Conservation (phyloP, 2,797 vertebrate species). For the Paramormyrops hopkinsi region DNA sequence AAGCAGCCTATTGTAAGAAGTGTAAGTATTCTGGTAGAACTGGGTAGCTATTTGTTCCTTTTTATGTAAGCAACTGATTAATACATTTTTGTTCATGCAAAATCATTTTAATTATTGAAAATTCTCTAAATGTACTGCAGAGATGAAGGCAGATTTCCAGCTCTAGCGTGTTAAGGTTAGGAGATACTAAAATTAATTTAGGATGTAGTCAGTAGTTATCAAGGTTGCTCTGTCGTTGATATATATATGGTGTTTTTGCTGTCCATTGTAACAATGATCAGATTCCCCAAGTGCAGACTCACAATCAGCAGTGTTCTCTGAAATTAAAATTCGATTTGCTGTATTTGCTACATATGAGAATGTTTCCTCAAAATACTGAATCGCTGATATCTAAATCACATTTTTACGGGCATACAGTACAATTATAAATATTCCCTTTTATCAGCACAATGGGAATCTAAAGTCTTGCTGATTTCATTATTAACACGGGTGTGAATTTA, state of each 20-base stretch:
- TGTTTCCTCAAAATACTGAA: neutral
- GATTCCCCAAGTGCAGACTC: neutral
- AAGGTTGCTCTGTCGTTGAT: neutral
- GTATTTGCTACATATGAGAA: neutral
- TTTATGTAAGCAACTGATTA: neutral
- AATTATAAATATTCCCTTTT: neutral
- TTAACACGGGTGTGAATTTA: neutral
- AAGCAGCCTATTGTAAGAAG: neutral
- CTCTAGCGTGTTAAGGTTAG: neutral
- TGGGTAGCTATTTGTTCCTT: neutral
- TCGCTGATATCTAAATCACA: neutral
- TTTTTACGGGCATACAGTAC: neutral
- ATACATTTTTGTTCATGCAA: neutral
- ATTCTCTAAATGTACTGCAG: neutral
- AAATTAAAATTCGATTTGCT: constrained; percentile 1
- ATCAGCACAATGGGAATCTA: neutral
- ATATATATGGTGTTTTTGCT: neutral
- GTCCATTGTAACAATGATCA: neutral
- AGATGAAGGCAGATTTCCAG: neutral
- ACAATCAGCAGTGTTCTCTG: neutral
- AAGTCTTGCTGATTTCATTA: constrained; percentile 1
- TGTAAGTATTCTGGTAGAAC: neutral
- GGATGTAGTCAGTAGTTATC: neutral
- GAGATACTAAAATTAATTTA: neutral
- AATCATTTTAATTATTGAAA: neutral